Base-by-base conservation (phyloP, 2,888 invertebrate species). In the Netelia inedita region DNA sequence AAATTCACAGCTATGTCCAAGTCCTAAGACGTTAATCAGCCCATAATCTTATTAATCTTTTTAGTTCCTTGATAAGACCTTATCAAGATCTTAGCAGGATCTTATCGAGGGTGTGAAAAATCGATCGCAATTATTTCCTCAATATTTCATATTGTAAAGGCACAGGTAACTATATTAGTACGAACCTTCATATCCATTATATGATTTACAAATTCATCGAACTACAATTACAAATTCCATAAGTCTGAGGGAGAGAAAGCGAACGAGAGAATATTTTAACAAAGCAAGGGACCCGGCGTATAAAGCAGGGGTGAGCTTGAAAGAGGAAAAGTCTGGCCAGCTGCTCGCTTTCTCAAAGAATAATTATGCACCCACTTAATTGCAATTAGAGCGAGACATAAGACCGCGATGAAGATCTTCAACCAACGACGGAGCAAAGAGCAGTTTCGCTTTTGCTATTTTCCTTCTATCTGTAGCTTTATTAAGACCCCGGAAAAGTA, bases 321-420 rank as follows among this genome's bases (percentile, higher is more conserved):
- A 41, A 28, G 59, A 41, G 53, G 43, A 41, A 66, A 43, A 76
- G 28, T 68, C 16, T 61, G 78, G 23, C 65, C 82, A 82, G 78
- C 43, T 66, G 78, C 43, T 73, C 72, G 65, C 66, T 82, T 82
- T 82, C 78, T 82, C 82, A 79, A 79, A 68, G 82, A 68, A 83
- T 79, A 83, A 83, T 83, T 83, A 83, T 73, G 71, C 78, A 63
- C 16, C 74, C 63, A 46, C 79, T 79, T 79, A 83, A 83, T 75
- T 83, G 74, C 83, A 83, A 79, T 74, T 74, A 83, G 69, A 74
- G 72, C 19, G 74, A 57, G 61, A 63, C 50, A 73, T 59, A 41
- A 43, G 61, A 63, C 66, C 61, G 19, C 53, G 23, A 74, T 65
- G 69, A 53, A 65, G 71, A 72, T 79, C 55, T 65, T 11, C 53